A percentile compares a stretch with the other conserved stretches of the same genome.
These are phyloP conservation scores for Delphinus delphis DNA, from an alignment of 2,113 vertebrate species.

Conservation along the genomic window DNA sequence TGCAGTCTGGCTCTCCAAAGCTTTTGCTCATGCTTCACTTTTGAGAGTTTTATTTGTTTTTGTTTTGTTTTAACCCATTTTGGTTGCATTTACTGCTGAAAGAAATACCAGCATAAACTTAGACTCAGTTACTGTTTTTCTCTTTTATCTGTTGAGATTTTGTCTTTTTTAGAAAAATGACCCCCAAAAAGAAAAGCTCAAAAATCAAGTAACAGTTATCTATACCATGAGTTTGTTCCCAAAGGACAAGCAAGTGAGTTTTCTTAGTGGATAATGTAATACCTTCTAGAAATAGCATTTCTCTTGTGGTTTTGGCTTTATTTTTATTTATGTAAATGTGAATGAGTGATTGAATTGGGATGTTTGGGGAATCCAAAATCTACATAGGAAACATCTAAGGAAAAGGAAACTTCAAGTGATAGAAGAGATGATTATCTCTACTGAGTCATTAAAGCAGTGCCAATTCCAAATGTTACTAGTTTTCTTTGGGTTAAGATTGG, in stretches of 20 bases:
- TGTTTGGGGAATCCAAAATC: neutral
- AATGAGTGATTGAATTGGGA: neutral
- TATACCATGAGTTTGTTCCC: neutral
- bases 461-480: neutral
- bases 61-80: neutral
- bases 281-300: neutral
- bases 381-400: neutral
- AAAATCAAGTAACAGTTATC: neutral
- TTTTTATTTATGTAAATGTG: neutral
- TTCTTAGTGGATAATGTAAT: neutral
- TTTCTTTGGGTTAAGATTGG: neutral
- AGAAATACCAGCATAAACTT: neutral
- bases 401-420: neutral
- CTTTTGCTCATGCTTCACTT: neutral
- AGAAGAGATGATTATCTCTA: neutral
- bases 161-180: neutral
- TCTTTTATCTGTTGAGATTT: conserved; percentile 26
- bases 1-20: neutral
- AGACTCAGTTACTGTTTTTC: conserved; percentile 36
- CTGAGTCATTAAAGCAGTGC: neutral
- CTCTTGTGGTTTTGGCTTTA: neutral
- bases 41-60: neutral
- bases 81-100: neutral
- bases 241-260: neutral
- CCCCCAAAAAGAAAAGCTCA: neutral